Percentiles rank a stretch among this genome's conserved stretches.
phyloP scores from a whole-genome alignment of 2,113 vertebrate genomes.

The Saccopteryx leptura region DNA sequence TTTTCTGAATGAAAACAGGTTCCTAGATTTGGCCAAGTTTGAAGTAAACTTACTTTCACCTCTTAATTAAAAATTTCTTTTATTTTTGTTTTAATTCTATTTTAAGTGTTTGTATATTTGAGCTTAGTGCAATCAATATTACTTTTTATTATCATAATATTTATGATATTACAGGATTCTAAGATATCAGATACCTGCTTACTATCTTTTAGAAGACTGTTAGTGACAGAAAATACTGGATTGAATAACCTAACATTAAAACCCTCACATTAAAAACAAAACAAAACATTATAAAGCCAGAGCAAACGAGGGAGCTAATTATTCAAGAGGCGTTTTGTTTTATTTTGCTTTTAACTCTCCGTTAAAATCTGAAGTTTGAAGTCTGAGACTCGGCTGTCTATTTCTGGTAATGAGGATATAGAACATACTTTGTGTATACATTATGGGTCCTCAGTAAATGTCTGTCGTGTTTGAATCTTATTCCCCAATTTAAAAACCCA shows the following conservation, averaged over 20 bases:
- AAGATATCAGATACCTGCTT: neutral
- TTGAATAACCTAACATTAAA: constrained; percentile 9
- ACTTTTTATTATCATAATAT: neutral
- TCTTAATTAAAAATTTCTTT: constrained; percentile 2
- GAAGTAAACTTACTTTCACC: neutral
- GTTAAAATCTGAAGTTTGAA: neutral
- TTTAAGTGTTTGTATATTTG: neutral
- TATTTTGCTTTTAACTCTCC: constrained; percentile 50
- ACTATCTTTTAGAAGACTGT: neutral
- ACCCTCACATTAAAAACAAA: neutral
- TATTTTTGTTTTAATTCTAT: neutral
- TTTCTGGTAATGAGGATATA: neutral
- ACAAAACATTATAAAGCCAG: neutral
- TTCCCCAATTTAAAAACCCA: neutral
- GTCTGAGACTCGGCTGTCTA: neutral
- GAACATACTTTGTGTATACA: neutral
- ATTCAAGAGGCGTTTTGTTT: neutral
- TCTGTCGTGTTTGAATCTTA: constrained; percentile 6
- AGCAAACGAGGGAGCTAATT: neutral
- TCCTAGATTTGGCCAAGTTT: neutral
- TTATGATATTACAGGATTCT: neutral
- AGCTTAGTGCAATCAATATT: neutral
- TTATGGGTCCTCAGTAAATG: neutral
- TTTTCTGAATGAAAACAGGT: neutral
- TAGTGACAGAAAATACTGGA: neutral